Evolutionary conservation across 2,888 invertebrate species (phyloP).

Genomic region (Artemia sinica): DNA sequence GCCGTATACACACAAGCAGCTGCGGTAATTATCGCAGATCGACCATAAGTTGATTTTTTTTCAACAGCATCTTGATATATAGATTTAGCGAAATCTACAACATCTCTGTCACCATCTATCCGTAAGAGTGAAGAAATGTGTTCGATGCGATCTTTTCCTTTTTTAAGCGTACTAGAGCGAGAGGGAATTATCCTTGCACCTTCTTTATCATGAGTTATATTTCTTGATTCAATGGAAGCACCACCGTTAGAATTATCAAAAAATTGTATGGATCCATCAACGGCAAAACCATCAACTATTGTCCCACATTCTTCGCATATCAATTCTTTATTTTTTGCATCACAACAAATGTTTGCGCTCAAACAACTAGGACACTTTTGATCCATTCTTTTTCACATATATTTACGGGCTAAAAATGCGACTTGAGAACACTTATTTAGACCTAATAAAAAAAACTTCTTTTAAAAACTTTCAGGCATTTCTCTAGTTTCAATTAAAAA

Average conservation of each 20-base stretch:
- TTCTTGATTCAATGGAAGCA: not conserved
- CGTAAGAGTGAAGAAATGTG: not conserved
- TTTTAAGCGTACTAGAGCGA: too few relatives aligned
- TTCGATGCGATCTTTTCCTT: not conserved
- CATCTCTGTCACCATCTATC: not conserved
- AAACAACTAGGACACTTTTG: not conserved
- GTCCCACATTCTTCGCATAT: conserved; percentile 10
- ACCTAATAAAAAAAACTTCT: too few relatives aligned
- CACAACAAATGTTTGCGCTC: not conserved
- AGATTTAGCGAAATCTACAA: conserved; percentile 8
- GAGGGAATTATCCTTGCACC: not conserved
- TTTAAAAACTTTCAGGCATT: too few relatives aligned
- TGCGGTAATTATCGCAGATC: not conserved
- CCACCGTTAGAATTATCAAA: not conserved
- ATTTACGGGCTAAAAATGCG: too few relatives aligned
- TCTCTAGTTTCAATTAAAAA: too few relatives aligned
- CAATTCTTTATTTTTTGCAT: conserved; percentile 9
- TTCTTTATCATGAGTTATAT: not conserved
- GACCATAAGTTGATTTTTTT: not conserved
- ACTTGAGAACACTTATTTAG: too few relatives aligned
- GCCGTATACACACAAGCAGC: not conserved
- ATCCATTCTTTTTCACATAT: too few relatives aligned
- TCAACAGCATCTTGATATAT: conserved; percentile 3
- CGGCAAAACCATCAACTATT: not conserved
- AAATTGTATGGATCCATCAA: not conserved